Percentiles rank a stretch among this genome's conserved stretches.
phyloP scores from a whole-genome alignment of 2,888 invertebrate genomes.

The Temnothorax unifasciatus region DNA sequence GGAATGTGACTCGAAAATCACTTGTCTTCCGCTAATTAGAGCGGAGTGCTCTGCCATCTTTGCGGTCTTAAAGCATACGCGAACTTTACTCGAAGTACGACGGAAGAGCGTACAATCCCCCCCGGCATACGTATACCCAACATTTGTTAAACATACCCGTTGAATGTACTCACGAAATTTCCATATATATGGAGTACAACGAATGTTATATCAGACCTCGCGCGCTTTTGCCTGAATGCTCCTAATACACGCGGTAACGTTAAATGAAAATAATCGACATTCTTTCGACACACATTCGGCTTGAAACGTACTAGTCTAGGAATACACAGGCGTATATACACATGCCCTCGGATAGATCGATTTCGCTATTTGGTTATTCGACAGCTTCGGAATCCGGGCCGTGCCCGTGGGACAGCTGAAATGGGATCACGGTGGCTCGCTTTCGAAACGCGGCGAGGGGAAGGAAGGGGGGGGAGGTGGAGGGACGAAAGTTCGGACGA shows the following conservation, averaged over 20 bases:
- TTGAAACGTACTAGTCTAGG: background rate
- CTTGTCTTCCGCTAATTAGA: constrained; percentile 47
- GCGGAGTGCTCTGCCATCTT: constrained; percentile 47
- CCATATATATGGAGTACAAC: constrained; percentile 1
- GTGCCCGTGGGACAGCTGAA: constrained; percentile 74
- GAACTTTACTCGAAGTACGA: constrained; percentile 45
- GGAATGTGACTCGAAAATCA: constrained; percentile 45
- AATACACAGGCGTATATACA: constrained; percentile 10
- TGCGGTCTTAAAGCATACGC: constrained; percentile 43
- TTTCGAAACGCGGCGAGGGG: constrained; percentile 62
- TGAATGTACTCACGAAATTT: constrained; percentile 38
- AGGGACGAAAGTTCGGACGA: constrained; percentile 73
- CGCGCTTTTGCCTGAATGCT: background rate
- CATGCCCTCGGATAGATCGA: constrained; percentile 64
- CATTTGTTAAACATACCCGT: constrained; percentile 43
- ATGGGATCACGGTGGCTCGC: constrained; percentile 76
- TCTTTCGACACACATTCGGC: background rate
- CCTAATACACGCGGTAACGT: background rate
- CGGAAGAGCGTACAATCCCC: constrained; percentile 14
- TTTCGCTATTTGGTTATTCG: constrained; percentile 72
- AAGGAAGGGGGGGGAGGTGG: background rate
- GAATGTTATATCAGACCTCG: background rate
- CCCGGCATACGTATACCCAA: background rate
- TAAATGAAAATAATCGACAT: constrained; percentile 28
- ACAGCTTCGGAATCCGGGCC: constrained; percentile 68